Evolutionary conservation across 2,113 vertebrate species (phyloP).

Genomic region (Pedionomus torquatus): DNA sequence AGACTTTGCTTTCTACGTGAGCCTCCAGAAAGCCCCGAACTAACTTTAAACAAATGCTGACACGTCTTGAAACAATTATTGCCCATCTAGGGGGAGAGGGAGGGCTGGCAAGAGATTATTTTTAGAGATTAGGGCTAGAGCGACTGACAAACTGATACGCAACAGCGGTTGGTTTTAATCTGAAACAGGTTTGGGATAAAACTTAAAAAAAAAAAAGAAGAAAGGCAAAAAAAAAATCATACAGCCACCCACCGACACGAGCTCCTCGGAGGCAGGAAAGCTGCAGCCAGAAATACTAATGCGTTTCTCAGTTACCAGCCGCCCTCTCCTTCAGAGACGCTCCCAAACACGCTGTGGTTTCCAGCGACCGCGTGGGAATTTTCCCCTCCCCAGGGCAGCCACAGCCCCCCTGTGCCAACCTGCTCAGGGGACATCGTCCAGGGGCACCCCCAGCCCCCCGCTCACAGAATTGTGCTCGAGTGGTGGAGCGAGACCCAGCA

Average conservation of each 20-base stretch:
- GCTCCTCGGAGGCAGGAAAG: background rate
- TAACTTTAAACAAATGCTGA: constrained; percentile 66
- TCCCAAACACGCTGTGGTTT: rapidly evolving
- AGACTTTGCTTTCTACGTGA: constrained; percentile 19
- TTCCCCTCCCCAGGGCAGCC: background rate
- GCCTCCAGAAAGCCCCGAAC: constrained; percentile 37
- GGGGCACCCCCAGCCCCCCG: background rate
- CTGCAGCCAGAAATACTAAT: constrained; percentile 1
- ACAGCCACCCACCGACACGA: constrained; percentile 10
- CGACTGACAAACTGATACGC: constrained; percentile 65
- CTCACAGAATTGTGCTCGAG: rapidly evolving
- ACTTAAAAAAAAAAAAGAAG: background rate
- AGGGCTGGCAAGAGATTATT: constrained; percentile 43
- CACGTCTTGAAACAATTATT: constrained; percentile 70
- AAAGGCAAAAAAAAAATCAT: background rate
- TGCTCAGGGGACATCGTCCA: rapidly evolving
- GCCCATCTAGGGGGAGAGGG: constrained; percentile 45
- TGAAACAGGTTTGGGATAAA: constrained; percentile 46
- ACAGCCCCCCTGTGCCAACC: background rate
- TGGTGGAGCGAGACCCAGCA: rapidly evolving
- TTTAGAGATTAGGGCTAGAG: constrained; percentile 48
- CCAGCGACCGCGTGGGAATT: rapidly evolving
- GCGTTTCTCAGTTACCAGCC: background rate
- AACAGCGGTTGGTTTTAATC: constrained; percentile 24
- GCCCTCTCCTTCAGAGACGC: background rate